Conservation (phyloP, 2,113 vertebrate genomes). For the Alexandromys fortis region DNA sequence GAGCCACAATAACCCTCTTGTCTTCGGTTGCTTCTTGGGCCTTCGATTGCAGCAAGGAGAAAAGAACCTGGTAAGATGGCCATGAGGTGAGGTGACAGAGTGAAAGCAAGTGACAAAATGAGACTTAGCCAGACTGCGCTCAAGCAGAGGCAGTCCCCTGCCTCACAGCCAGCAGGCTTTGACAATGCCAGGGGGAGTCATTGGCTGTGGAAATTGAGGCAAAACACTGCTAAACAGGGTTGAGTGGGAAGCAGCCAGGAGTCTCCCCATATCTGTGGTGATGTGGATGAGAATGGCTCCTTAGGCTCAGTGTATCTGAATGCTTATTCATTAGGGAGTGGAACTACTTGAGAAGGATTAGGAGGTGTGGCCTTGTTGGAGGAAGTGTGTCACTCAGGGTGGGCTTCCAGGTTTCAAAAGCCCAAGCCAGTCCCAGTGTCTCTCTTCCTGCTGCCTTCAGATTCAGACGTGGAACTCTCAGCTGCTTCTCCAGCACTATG, state of each 20-base stretch:
- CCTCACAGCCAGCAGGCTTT: background rate
- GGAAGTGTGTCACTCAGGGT: background rate
- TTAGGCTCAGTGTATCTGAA: background rate
- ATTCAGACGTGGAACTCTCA: background rate
- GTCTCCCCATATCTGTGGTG: background rate
- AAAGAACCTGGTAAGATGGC: background rate
- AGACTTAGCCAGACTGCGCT: background rate
- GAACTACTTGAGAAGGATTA: background rate
- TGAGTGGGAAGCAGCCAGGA: no score
- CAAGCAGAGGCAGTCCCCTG: background rate
- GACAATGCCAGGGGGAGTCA: background rate
- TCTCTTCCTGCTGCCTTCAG: background rate
- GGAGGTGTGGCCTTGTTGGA: background rate
- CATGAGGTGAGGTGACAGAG: background rate
- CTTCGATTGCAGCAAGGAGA: background rate
- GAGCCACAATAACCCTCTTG: background rate
- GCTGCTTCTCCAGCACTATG: background rate
- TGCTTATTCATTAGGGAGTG: background rate
- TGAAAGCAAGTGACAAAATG: fast-evolving
- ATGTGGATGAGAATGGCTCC: background rate
- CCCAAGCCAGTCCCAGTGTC: background rate
- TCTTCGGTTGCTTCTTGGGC: background rate
- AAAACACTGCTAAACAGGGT: fast-evolving
- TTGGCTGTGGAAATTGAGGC: background rate
- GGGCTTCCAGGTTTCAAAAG: background rate